A percentile compares a stretch with the other conserved stretches of the same genome.
phyloP scores from a whole-genome alignment of 2,113 vertebrate species.

The Trochalopteron elliotii region DNA sequence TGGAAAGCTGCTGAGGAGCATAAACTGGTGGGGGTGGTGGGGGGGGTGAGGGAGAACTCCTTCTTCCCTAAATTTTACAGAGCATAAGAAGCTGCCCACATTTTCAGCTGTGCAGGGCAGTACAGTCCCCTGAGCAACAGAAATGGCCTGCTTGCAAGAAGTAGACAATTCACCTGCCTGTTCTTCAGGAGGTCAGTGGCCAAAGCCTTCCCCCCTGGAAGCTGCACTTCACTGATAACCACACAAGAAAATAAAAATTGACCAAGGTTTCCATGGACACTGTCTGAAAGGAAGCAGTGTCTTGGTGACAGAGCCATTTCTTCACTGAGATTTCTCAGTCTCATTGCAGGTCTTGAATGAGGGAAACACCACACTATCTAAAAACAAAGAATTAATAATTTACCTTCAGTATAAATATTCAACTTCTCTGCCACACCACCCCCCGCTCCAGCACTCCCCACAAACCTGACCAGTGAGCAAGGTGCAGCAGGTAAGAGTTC shows the following conservation, averaged over 20 bases:
- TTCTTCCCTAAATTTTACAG: background rate
- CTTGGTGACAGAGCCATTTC: background rate
- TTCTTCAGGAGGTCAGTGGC: background rate
- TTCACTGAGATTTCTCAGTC: background rate
- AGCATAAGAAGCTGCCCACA: background rate
- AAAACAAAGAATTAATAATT: background rate
- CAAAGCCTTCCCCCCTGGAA: background rate
- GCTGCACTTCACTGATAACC: background rate
- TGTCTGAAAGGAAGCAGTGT: background rate
- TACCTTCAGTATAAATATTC: background rate
- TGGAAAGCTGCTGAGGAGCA: background rate
- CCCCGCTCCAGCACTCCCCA: rapidly evolving
- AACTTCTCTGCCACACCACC: background rate
- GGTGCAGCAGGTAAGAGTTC: background rate
- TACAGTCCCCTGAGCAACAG: background rate
- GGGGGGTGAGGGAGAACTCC: background rate
- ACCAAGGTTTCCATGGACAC: slow-evolving; percentile 1
- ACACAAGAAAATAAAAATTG: background rate
- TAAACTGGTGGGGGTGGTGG: background rate
- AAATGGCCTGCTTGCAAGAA: background rate
- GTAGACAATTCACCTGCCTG: background rate
- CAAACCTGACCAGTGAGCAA: background rate
- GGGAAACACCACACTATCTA: background rate
- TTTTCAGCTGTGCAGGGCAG: background rate
- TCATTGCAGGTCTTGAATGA: background rate